Evolutionary conservation across 1,140 invertebrate species (phyloP), one percentile per base, ranked within the genome.

Genomic region (Bombus pyrosoma): DNA sequence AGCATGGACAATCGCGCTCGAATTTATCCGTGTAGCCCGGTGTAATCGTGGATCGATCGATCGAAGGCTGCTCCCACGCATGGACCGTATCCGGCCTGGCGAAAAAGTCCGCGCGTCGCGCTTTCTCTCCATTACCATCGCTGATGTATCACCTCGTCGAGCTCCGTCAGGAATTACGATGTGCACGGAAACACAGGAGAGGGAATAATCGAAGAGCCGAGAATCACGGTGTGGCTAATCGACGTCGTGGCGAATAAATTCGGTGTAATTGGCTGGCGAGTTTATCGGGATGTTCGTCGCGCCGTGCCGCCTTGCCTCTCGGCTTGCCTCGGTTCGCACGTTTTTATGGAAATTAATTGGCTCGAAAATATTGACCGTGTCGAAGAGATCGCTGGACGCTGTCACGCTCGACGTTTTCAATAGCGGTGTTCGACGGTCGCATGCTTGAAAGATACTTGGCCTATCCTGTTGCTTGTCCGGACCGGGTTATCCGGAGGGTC

Each of bases 81-180:
- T 32, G 69, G 57, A 15, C 75, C 78, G 57, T 72, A 66, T 69
- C 59, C 66, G 73, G 43, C 5, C 77, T 8, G n/a, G 15, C 4
- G 47, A 87, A 79, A 87, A 88, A 74, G 41, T 57, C 0, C 28
- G 57, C 74, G 85, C 85, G 84, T 88, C 86, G 85, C 89, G 89
- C 91, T 92, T 92, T 92, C 91, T 90, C 91, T 90, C 89, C 89
- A 90, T 91, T 91, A 89, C 86, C 89, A 89, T 91, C 86, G 86
- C 69, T 78, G 80, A 87, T 89, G 87, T 88, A 87, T 86, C 84
- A 34, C 68, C 83, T 9, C 32, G 34, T 25, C 66, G 34, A 34
- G 8, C 32, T 66, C 47, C 86, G 71, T 85, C 82, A 76, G 72
- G 43, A 87, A 80, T 87, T 87, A 87, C 86, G 86, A 87, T 47